Conservation (phyloP, 2,888 invertebrate genomes). For the Anticlea derivata region DNA sequence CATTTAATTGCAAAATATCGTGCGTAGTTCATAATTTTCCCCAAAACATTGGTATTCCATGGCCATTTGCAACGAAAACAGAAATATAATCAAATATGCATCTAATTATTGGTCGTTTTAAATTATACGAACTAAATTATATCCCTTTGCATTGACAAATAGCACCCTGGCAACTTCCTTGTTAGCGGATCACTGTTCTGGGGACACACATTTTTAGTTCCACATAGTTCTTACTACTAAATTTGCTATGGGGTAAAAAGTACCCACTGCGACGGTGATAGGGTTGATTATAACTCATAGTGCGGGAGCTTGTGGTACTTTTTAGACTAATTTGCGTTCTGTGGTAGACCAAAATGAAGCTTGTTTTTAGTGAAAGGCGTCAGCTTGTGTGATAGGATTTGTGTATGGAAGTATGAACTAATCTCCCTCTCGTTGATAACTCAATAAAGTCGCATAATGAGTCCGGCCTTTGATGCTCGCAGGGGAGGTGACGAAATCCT, state of each 20-base stretch:
- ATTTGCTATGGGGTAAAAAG: conserved; percentile 15
- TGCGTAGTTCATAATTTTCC: not conserved
- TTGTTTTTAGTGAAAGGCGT: conserved; percentile 81
- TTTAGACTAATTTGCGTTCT: conserved; percentile 48
- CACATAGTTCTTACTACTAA: conserved; percentile 26
- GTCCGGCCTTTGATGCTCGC: conserved; percentile 75
- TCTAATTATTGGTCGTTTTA: conserved; percentile 77
- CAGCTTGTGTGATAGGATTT: conserved; percentile 84
- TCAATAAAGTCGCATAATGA: conserved; percentile 81
- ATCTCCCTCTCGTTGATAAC: conserved; percentile 81
- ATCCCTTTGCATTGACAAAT: conserved; percentile 78
- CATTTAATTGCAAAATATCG: not conserved
- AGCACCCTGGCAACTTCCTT: conserved; percentile 73
- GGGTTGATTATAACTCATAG: conserved; percentile 40
- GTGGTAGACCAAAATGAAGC: conserved; percentile 80
- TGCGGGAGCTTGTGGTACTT: conserved; percentile 45
- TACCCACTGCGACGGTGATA: conserved; percentile 8
- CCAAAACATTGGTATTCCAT: conserved; percentile 28
- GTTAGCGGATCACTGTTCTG: conserved; percentile 67
- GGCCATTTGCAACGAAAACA: conserved; percentile 32
- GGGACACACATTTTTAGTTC: conserved; percentile 50
- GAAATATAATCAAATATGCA: conserved; percentile 71
- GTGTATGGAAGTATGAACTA: conserved; percentile 83
- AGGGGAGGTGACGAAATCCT: conserved; percentile 78
- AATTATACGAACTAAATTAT: conserved; percentile 73